Conservation (phyloP, 92 coral and sea anemone genomes). For the Siderastrea siderea region DNA sequence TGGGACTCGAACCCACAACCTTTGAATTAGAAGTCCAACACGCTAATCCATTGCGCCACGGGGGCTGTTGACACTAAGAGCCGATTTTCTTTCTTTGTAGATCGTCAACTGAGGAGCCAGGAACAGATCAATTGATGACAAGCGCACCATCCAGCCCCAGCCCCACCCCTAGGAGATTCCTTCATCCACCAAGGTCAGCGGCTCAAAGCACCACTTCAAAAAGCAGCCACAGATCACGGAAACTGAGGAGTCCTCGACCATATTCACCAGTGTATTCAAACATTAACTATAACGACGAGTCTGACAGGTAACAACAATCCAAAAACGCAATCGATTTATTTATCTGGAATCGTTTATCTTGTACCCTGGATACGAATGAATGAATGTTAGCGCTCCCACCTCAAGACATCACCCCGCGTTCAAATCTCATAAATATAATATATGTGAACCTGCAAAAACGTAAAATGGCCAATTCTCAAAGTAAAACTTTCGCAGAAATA, state of each 20-base stretch:
- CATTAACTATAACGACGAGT: conserved; percentile 84
- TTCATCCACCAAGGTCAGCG: conserved; percentile 77
- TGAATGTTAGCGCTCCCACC: too few species aligned
- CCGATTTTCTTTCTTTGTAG: conserved; percentile 20
- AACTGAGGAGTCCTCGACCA: conserved; percentile 82
- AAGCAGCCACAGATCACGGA: conserved; percentile 66
- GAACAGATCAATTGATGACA: conserved; percentile 34
- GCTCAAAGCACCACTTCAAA: conserved; percentile 56
- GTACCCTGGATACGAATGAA: too few species aligned
- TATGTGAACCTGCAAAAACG: too few species aligned
- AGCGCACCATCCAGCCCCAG: conserved; percentile 66
- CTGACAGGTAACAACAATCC: conserved; percentile 74
- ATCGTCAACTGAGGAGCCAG: conserved; percentile 68
- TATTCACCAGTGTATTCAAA: conserved; percentile 93
- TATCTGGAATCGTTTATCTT: too few species aligned
- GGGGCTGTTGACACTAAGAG: not conserved
- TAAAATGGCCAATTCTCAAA: too few species aligned
- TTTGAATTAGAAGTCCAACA: too few species aligned
- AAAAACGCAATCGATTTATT: not conserved
- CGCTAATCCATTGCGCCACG: too few species aligned
- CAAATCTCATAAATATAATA: too few species aligned
- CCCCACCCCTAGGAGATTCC: conserved; percentile 42
- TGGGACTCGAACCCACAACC: too few species aligned
- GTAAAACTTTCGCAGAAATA: too few species aligned
- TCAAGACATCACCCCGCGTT: too few species aligned